Evolutionary conservation across 2,888 invertebrate species (phyloP), one percentile per base, ranked within the genome.

Genomic region (Acutogordius australiensis): DNA sequence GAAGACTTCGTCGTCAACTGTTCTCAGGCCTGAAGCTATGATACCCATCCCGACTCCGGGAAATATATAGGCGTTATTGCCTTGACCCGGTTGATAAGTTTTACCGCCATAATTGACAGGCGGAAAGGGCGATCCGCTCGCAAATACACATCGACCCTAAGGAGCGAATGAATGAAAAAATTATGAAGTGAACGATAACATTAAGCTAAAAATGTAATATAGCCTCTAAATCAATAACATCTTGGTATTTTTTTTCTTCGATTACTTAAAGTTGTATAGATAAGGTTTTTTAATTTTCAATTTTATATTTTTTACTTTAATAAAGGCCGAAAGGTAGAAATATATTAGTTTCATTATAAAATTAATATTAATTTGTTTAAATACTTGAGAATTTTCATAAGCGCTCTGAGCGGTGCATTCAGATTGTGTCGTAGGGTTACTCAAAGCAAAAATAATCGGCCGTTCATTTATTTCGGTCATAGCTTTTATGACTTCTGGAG

Each of bases 341-440:
- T n/a, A n/a, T n/a, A n/a, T n/a, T n/a, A n/a, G n/a, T n/a, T n/a
- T n/a, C n/a, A n/a, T n/a, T n/a, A n/a, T 37, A 37, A 37, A 37
- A 37, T 37, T 13, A 13, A 59, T 18, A 21, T 59, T 28, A 26
- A 13, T n/a, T n/a, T n/a, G 60, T 2, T 2, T 2, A 21, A n/a
- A 72, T 68, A 84, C 86, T 63, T 84, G 78, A 0, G 91, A 88
- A 67, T 80, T 73, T 45, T 71, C 77, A 73, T 91, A 97, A 1
- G 91, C 94, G 66, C 86, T 78, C 71, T 88, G 85, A n/a, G 97
- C 97, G n/a, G 97, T 94, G 70, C 97, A 97, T 73, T 97, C 97
- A 0, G 97, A 88, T 75, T 90, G 90, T 71, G 80, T 79, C 61
- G 97, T 99, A 61, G 97, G 97, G 76, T 97, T 97, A 70, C 91